Conservation (phyloP, 2,888 invertebrate genomes). For the Rhaphigaster nebulosa region DNA sequence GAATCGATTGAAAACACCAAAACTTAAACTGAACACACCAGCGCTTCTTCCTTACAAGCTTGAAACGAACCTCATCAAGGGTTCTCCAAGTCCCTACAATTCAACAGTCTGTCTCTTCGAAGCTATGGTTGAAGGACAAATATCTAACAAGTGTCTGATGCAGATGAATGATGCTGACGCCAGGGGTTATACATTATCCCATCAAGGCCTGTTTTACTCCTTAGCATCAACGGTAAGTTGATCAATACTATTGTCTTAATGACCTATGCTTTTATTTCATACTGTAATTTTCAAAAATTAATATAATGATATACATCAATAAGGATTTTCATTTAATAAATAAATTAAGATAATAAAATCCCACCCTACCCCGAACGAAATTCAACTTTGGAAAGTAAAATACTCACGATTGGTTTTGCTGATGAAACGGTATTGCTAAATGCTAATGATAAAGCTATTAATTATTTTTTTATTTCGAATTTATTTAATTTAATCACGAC, state of each 20-base stretch:
- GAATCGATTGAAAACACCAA: not conserved
- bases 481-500: too few relatives aligned
- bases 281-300: too few relatives aligned
- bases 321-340: too few relatives aligned
- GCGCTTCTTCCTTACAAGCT: not conserved
- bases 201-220: conserved; percentile 62
- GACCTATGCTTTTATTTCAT: not conserved
- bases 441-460: too few relatives aligned
- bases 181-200: conserved; percentile 61
- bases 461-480: too few relatives aligned
- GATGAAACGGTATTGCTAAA: too few relatives aligned
- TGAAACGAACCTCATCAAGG: not conserved
- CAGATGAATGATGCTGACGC: conserved; percentile 57
- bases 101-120: conserved; percentile 3
- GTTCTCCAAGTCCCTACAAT: not conserved
- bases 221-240: conserved; percentile 59
- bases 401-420: too few relatives aligned
- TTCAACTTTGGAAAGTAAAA: too few relatives aligned
- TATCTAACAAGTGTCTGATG: conserved; percentile 47
- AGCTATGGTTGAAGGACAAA: not conserved
- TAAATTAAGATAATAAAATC: too few relatives aligned
- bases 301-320: too few relatives aligned
- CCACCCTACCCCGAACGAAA: too few relatives aligned
- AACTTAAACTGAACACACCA: not conserved
- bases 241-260: not conserved